Percentiles rank a stretch among this genome's conserved stretches.
These are phyloP conservation scores for Lobophora halterata DNA, from an alignment of 2,888 invertebrate species.

Conservation along the genomic window DNA sequence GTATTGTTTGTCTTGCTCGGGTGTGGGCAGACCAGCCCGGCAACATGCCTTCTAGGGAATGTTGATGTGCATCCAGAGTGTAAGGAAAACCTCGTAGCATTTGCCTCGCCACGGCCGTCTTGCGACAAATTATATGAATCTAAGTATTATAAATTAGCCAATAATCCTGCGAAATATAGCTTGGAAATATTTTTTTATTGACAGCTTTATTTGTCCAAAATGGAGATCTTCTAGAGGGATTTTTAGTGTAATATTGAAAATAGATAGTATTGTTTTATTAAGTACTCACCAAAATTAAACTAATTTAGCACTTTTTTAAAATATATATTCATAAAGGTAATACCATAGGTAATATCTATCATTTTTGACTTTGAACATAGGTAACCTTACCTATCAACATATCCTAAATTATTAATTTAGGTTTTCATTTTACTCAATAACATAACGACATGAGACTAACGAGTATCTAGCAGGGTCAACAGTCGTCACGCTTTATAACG, in stretches of 20 bases:
- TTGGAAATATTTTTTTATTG: neutral
- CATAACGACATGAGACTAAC: conserved; percentile 11
- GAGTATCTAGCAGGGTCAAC: conserved; percentile 43
- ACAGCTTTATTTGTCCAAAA: neutral
- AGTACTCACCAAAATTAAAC: no score
- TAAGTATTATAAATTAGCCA: neutral
- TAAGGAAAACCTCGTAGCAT: conserved; percentile 49
- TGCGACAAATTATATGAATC: conserved; percentile 11
- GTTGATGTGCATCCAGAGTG: conserved; percentile 60
- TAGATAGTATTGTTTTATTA: no score
- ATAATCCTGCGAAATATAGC: conserved; percentile 4
- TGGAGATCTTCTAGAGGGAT: conserved; percentile 4
- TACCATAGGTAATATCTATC: no score
- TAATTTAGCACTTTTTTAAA: no score
- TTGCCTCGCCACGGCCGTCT: conserved; percentile 12
- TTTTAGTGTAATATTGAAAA: no score
- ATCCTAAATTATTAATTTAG: no score
- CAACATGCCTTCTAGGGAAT: conserved; percentile 73
- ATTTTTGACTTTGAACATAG: no score
- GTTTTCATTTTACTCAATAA: no score
- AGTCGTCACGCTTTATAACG: conserved; percentile 46
- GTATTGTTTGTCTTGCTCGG: conserved; percentile 36
- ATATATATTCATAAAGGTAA: no score
- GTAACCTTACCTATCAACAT: no score
- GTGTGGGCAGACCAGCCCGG: conserved; percentile 52